Evolutionary conservation across 2,113 vertebrate species (phyloP), one percentile per base, ranked within the genome.

Genomic region (Sterna hirundo): DNA sequence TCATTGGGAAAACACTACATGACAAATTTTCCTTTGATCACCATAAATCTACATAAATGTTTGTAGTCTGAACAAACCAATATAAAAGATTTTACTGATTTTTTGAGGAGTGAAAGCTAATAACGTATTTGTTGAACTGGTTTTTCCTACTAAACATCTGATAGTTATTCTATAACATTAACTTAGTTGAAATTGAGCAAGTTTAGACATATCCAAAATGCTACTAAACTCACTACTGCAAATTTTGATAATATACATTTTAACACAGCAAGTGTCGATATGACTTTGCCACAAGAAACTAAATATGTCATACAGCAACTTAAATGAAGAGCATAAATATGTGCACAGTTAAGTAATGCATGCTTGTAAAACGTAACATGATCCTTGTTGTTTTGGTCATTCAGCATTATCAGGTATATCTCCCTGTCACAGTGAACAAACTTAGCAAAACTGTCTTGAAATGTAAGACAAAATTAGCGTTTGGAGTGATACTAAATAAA

Each of bases 61-160:
- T 93, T 94, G 76, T 88, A 91, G 57, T 15, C 81, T 96, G 57
- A 94, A 71, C n/a, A 97, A 91, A 78, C 32, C 8, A 72, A 85
- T 90, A 54, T 18, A 10, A 92, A 84, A 85, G 26, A 79, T 86
- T 88, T 78, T 62, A 32, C 36, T 19, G 40, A 51, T 71, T 96
- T 83, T 36, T 5, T 83, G n/a, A 90, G 46, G 51, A 74, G 18
- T 46, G 21, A 58, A 93, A 95, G 21, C 27, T 85, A 94, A 81
- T 90, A 72, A 95, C 81, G 62, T 89, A n/a, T 74, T 52, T 29
- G 26, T 72, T 17, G n/a, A 81, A 42, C 3, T 42, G 1, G 57
- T 60, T 42, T 58, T 47, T 55, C 7, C 23, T 68, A 29, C 42
- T 40, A 55, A 66, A n/a, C 30, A 68, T 78, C 30, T 61, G 8